Evolutionary conservation across 2,113 vertebrate genomes (phyloP).

Genomic region (Neolamprologus ventralis): DNA sequence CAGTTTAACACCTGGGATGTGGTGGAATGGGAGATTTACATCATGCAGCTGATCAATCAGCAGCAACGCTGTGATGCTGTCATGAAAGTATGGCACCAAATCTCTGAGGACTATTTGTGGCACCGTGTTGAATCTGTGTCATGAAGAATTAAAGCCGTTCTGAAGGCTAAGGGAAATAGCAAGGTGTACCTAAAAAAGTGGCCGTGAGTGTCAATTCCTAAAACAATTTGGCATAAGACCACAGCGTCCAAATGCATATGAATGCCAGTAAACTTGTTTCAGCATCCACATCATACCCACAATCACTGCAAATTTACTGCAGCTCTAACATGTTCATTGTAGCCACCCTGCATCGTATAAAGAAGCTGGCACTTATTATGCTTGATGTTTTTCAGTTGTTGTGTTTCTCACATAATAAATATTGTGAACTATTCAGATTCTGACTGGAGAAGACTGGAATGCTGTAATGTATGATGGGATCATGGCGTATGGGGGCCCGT

Average conservation of each 20-base stretch:
- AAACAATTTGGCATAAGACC: background rate
- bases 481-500: constrained; percentile 95
- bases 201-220: background rate
- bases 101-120: background rate
- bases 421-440: constrained; percentile 72
- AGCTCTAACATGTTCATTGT: background rate
- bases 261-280: background rate
- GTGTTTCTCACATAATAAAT: background rate
- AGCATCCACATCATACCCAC: background rate
- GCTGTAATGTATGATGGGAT: constrained; percentile 98
- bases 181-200: background rate
- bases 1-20: background rate
- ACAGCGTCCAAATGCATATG: background rate
- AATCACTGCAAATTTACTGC: background rate
- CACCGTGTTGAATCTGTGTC: background rate
- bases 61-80: background rate
- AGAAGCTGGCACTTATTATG: background rate
- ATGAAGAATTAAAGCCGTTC: background rate
- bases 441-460: constrained; percentile 99
- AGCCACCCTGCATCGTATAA: background rate
- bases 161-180: background rate
- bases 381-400: background rate
- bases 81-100: background rate
- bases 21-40: background rate
- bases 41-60: background rate